phyloP scores from a whole-genome alignment of 2,797 vertebrate genomes.

The Adrianichthys oophorus region DNA sequence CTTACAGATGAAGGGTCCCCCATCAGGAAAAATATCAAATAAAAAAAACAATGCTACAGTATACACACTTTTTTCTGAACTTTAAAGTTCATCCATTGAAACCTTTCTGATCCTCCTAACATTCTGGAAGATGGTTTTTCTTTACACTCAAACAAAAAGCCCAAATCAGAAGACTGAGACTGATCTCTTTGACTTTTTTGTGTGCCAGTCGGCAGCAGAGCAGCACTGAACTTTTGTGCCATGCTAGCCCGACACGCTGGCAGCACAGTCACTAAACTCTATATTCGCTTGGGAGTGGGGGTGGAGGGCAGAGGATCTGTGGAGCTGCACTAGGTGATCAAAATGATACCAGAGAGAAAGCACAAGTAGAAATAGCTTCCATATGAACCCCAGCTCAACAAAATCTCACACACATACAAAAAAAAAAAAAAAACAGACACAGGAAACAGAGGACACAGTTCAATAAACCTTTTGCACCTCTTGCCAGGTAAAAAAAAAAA shows the following conservation, averaged over 20 bases:
- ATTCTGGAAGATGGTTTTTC: constrained; percentile 8
- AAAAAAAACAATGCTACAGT: background rate
- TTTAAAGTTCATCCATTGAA: background rate
- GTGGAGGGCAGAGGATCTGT: constrained; percentile 20
- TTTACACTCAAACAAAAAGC: constrained; percentile 39
- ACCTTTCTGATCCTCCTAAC: background rate
- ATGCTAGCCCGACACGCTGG: constrained; percentile 70
- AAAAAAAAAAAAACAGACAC: constrained; percentile 46
- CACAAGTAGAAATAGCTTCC: constrained; percentile 80
- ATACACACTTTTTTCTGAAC: background rate
- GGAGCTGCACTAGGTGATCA: constrained; percentile 72
- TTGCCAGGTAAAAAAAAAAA: background rate
- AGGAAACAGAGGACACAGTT: constrained; percentile 42
- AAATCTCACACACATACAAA: constrained; percentile 61
- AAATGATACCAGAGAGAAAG: constrained; percentile 76
- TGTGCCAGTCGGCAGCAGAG: constrained; percentile 58
- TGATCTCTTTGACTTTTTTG: constrained; percentile 52
- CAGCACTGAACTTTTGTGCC: constrained; percentile 78
- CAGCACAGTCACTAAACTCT: constrained; percentile 74
- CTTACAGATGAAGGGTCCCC: too few species aligned
- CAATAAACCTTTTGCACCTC: constrained; percentile 39
- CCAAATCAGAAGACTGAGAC: constrained; percentile 28
- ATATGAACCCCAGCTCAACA: constrained; percentile 76
- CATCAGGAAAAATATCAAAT: background rate
- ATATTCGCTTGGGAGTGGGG: constrained; percentile 72